Evolutionary conservation across 2,888 invertebrate genomes (phyloP), one percentile per base, ranked within the genome.

Genomic region (Cheilosia pagana): DNA sequence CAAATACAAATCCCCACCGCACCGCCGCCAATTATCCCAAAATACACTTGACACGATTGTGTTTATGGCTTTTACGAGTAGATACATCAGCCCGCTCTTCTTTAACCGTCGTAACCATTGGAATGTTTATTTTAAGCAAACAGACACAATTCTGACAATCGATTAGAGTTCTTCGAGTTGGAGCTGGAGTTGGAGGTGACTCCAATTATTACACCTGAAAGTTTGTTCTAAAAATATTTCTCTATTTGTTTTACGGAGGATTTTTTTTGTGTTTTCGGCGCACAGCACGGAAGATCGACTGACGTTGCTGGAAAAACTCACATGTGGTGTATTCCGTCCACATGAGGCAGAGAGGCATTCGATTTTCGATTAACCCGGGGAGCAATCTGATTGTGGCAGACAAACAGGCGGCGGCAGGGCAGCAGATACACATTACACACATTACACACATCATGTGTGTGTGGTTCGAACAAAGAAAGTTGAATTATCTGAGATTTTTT

Each of bases 301-400:
- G 23, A 50, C 16, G 21, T 7, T 23, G 59, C 12, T 10, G 67
- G 70, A 62, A 45, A 53, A 62, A 14, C 57, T 67, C 50, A 62
- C 67, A 67, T 62, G 65, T 31, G 50, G 65, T 31, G 65, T 60
- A 62, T 57, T 81, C 62, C 48, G 43, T 75, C 60, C 48, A 65
- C 83, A 79, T 75, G 79, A 28, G 28, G 28, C 28, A 7, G 3
- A 7, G 3, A 75, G 74, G 70, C 63, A 52, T 75, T 63, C 63
- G 55, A 57, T 75, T 82, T 78, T 78, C 68, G 63, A 79, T 79
- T 85, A 85, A 71, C 74, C 65, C 55, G 35, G 79, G 55, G 75
- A 85, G 70, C 60, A 74, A 79, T 85, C 70, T 55, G 79, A 79
- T 79, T 79, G 75, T 75, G 75, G 70, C 74, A 85, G 83, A 85